Conservation (phyloP, 2,888 invertebrate species). For the Dimorphilus gyrociliatus region DNA sequence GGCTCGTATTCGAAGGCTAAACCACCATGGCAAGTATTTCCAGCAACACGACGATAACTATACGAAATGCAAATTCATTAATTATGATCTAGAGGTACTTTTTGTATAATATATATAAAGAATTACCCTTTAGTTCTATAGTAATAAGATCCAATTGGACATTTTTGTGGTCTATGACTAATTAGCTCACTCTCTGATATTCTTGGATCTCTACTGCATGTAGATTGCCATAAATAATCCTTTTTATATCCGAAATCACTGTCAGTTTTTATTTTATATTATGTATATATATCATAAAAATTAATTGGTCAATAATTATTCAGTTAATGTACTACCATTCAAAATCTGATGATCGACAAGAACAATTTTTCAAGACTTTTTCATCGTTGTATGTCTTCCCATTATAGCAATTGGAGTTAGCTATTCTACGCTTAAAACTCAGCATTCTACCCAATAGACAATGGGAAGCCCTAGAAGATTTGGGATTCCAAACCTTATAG, state of each 20-base stretch:
- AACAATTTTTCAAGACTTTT: slow-evolving; percentile 53
- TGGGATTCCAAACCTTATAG: slow-evolving; percentile 74
- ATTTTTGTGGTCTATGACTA: too few species aligned
- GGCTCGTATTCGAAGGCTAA: slow-evolving; percentile 51
- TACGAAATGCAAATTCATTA: too few species aligned
- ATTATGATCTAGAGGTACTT: too few species aligned
- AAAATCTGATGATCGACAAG: slow-evolving; percentile 62
- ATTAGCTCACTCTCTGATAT: too few species aligned
- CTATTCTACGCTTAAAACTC: slow-evolving; percentile 55
- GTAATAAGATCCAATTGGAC: too few species aligned
- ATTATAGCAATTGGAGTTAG: slow-evolving; percentile 62
- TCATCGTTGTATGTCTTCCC: slow-evolving; percentile 57
- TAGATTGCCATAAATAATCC: too few species aligned
- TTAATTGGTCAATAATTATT: slow-evolving; percentile 1
- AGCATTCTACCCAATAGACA: slow-evolving; percentile 64
- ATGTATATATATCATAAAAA: too few species aligned
- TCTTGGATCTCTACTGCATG: too few species aligned
- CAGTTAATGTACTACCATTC: slow-evolving; percentile 47
- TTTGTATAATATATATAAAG: too few species aligned
- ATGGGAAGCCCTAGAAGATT: slow-evolving; percentile 41
- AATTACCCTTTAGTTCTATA: too few species aligned
- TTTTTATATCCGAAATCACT: too few species aligned
- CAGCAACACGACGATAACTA: slow-evolving; percentile 60
- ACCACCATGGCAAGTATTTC: slow-evolving; percentile 61
- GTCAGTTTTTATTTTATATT: too few species aligned